Evolutionary conservation across 2,797 vertebrate species (phyloP).

Genomic region (Trichosurus vulpecula): DNA sequence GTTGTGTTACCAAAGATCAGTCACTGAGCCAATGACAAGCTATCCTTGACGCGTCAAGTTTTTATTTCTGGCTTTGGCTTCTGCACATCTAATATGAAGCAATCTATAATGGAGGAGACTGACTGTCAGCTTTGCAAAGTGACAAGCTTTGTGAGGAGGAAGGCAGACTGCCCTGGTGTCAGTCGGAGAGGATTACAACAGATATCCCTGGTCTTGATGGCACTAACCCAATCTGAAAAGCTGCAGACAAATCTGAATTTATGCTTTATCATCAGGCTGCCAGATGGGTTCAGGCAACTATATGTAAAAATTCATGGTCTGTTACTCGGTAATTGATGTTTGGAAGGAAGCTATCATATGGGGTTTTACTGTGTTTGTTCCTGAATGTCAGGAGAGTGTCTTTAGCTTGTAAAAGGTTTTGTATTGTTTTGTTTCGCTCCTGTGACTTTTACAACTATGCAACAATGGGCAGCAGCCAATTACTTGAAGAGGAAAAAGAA

Average conservation of each 20-base stretch:
- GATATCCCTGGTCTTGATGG: slow-evolving; percentile 52
- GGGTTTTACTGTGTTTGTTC: slow-evolving; percentile 48
- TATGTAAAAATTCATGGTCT: slow-evolving; percentile 57
- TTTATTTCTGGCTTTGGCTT: slow-evolving; percentile 64
- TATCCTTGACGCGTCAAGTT: slow-evolving; percentile 64
- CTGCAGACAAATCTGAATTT: slow-evolving; percentile 61
- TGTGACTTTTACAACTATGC: slow-evolving; percentile 51
- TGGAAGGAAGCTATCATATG: slow-evolving; percentile 30
- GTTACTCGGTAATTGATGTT: slow-evolving; percentile 56
- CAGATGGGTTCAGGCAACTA: slow-evolving; percentile 59
- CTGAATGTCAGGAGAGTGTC: slow-evolving; percentile 50
- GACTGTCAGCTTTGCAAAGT: slow-evolving; percentile 61
- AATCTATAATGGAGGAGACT: slow-evolving; percentile 63
- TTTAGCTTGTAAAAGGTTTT: slow-evolving; percentile 47
- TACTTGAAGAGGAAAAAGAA: slow-evolving; percentile 39
- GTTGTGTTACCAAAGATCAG: slow-evolving; percentile 68
- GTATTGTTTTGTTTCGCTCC: slow-evolving; percentile 36
- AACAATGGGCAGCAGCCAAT: slow-evolving; percentile 38
- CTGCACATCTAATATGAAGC: slow-evolving; percentile 59
- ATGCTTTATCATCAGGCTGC: slow-evolving; percentile 54
- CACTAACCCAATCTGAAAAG: slow-evolving; percentile 48
- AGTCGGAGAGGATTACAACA: slow-evolving; percentile 65
- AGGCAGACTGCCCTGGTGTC: slow-evolving; percentile 50
- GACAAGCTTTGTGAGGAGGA: slow-evolving; percentile 63
- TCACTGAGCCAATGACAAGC: slow-evolving; percentile 70